These are phyloP conservation scores for Tachyglossus aculeatus DNA, from an alignment of 2,797 vertebrate species.

Conservation along the genomic window DNA sequence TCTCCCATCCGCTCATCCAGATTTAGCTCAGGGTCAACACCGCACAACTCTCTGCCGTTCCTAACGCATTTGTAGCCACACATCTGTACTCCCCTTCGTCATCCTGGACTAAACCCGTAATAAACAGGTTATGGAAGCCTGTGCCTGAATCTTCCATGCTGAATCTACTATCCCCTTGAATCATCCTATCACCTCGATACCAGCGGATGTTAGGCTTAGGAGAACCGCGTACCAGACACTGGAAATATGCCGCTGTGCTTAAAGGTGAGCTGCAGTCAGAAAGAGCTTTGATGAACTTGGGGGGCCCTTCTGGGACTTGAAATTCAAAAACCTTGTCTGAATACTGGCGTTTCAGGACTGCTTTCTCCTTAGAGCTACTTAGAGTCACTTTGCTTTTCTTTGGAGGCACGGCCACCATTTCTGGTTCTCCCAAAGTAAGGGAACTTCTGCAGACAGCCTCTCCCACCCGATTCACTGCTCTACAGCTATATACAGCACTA, in stretches of 20 bases:
- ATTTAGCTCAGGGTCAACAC: constrained; percentile 83
- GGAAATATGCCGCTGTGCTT: constrained; percentile 87
- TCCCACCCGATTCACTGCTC: constrained; percentile 87
- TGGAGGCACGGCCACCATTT: constrained; percentile 66
- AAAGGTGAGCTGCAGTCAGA: constrained; percentile 81
- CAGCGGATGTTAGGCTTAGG: constrained; percentile 84
- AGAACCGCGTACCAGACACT: constrained; percentile 88
- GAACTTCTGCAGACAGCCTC: constrained; percentile 88
- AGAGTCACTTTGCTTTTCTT: constrained; percentile 62
- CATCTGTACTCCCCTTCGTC: constrained; percentile 93
- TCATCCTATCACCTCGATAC: constrained; percentile 84
- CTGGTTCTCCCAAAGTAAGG: constrained; percentile 77
- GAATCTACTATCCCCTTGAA: constrained; percentile 84
- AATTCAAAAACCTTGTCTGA: constrained; percentile 91
- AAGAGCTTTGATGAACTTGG: constrained; percentile 86
- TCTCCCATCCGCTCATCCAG: background rate
- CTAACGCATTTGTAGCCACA: constrained; percentile 84
- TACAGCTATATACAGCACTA: constrained; percentile 86
- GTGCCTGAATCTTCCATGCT: constrained; percentile 84
- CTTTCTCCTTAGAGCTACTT: constrained; percentile 70
- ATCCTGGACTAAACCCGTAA: constrained; percentile 80
- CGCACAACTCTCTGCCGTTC: constrained; percentile 82
- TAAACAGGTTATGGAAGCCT: constrained; percentile 88
- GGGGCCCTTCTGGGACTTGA: constrained; percentile 86
- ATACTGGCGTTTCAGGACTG: constrained; percentile 74